phyloP scores from a whole-genome alignment of 1,140 invertebrate genomes.

The Eueides isabella region DNA sequence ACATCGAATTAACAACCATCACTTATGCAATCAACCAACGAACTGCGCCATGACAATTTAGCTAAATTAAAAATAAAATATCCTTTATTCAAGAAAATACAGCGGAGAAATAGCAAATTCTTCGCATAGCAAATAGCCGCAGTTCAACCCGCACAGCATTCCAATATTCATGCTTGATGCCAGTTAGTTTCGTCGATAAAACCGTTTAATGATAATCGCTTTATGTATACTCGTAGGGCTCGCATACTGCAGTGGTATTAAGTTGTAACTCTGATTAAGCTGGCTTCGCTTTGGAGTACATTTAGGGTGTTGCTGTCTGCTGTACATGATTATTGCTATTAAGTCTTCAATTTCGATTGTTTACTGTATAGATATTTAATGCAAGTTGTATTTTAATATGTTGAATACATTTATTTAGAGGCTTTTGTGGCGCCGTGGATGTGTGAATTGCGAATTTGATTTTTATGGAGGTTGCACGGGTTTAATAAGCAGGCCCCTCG shows the following conservation, averaged over 20 bases:
- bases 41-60: too few species aligned
- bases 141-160: slow-evolving; percentile 1
- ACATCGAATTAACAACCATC: too few species aligned
- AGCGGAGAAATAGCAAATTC: background rate
- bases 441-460: too few species aligned
- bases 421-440: too few species aligned
- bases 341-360: background rate
- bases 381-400: too few species aligned
- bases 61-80: background rate
- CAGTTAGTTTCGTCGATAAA: background rate
- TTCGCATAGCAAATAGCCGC: background rate
- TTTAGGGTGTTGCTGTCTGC: background rate
- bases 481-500: too few species aligned
- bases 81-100: background rate
- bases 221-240: background rate
- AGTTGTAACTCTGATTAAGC: slow-evolving; percentile 10
- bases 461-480: too few species aligned
- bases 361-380: too few species aligned
- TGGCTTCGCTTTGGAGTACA: background rate
- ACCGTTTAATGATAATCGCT: slow-evolving; percentile 5
- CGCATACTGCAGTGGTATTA: slow-evolving; percentile 3
- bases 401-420: too few species aligned
- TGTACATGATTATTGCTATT: background rate
- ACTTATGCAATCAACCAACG: too few species aligned
- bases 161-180: background rate